Evolutionary conservation across 2,888 invertebrate species (phyloP).

Genomic region (Diachrysia chrysitis): DNA sequence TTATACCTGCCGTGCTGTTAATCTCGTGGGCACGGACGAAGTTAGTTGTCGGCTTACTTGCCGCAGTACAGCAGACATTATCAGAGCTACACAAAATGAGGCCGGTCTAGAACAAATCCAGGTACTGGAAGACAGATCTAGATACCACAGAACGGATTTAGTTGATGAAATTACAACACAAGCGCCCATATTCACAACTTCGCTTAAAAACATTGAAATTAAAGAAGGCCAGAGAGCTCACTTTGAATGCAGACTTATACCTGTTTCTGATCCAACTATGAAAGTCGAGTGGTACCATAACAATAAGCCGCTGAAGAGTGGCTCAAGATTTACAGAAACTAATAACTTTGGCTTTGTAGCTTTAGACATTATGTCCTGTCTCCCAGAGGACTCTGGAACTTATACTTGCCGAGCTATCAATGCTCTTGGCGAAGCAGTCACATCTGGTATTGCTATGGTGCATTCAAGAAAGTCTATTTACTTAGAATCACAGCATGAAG

Average conservation of each 20-base stretch:
- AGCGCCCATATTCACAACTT: slow-evolving; percentile 97
- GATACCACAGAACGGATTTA: slow-evolving; percentile 92
- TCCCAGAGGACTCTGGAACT: slow-evolving; percentile 98
- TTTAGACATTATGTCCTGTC: slow-evolving; percentile 97
- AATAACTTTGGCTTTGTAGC: slow-evolving; percentile 99
- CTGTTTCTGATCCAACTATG: slow-evolving; percentile 97
- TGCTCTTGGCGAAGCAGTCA: slow-evolving; percentile 97
- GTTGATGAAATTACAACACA: slow-evolving; percentile 96
- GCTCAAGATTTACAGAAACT: slow-evolving; percentile 98
- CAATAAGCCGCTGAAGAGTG: slow-evolving; percentile 96
- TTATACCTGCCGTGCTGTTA: slow-evolving; percentile 98
- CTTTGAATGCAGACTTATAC: slow-evolving; percentile 97
- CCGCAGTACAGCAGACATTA: slow-evolving; percentile 93
- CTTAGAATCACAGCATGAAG: slow-evolving; percentile 96
- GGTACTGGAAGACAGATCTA: slow-evolving; percentile 95
- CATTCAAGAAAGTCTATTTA: slow-evolving; percentile 96
- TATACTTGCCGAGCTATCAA: slow-evolving; percentile 98
- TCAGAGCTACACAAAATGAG: slow-evolving; percentile 96
- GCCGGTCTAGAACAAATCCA: slow-evolving; percentile 96
- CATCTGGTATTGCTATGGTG: slow-evolving; percentile 95
- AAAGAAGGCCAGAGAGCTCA: slow-evolving; percentile 98
- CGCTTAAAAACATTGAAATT: slow-evolving; percentile 96
- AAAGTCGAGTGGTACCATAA: slow-evolving; percentile 99
- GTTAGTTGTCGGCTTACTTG: slow-evolving; percentile 93
- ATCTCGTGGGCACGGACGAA: slow-evolving; percentile 96